Evolutionary conservation across 92 coral and sea anemone species (phyloP), one percentile per base, ranked within the genome.

Genomic region (Nematostella vectensis): DNA sequence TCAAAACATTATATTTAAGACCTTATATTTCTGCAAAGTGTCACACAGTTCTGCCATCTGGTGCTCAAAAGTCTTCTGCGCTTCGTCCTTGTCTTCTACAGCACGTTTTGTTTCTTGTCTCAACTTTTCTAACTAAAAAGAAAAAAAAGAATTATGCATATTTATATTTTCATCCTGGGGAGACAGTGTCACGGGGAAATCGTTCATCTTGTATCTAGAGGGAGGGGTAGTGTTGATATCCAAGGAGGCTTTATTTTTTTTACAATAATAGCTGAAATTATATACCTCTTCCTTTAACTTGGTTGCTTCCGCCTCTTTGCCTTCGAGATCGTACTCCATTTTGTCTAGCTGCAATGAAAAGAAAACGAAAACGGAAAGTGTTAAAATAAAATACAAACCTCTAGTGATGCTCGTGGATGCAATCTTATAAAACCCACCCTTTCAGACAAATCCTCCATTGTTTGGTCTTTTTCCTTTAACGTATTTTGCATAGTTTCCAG

Each of bases 21-120:
- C 99, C 96, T 93, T 93, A 65, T 93, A 93, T 29, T 93, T 93
- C 68, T 93, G 93, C 63, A 93, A 45, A 22, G 99, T 93, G 9
- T 88, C 72, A 51, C 95, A 85, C 50, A 93, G 65, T 48, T 93
- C 99, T 25, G 74, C 83, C 83, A 88, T 83, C 51, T 93, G 96
- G 31, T 71, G 67, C 54, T 93, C 99, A 57, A 77, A 85, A 8
- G 48, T 54, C 20, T 44, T 57, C 57, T 85, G 77, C 27, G 88
- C 85, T 21, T 70, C 77, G 33, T 81, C 81, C 50, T 82, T 93
- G 4, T 81, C 96, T 68, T 77, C 58, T 6, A 82, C 19, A 18
- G 93, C 82, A 30, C 69, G 65, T 42, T 80, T 75, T 30, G 74
- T 75, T 39, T 69, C 80, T 26, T 68, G 60, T 48, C 65, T 72